Conservation (phyloP, 2,797 vertebrate genomes). For the Gila robusta region DNA sequence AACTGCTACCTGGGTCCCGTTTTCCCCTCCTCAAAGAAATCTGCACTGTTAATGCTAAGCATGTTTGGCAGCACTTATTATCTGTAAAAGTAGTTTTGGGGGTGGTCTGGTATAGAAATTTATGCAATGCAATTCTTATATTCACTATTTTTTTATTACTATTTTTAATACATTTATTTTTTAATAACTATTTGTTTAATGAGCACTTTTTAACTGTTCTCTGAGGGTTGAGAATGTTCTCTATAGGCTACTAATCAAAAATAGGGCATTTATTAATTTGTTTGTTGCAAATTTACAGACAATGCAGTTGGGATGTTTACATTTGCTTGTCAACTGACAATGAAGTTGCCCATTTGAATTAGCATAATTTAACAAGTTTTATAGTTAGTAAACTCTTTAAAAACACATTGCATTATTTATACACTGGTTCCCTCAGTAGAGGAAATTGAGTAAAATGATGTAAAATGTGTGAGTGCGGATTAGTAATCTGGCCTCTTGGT, state of each 20-base stretch:
- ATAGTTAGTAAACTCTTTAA: neutral
- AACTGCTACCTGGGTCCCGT: constrained; percentile 12
- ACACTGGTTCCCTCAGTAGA: neutral
- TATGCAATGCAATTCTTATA: neutral
- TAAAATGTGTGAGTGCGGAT: neutral
- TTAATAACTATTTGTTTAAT: neutral
- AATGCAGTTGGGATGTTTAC: neutral
- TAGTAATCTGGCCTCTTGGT: neutral
- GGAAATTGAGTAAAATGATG: neutral
- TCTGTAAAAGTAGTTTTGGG: neutral
- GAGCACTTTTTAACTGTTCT: neutral
- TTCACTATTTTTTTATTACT: neutral
- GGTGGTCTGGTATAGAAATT: neutral
- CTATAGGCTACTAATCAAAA: neutral
- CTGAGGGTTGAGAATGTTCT: neutral
- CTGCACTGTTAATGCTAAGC: constrained; percentile 34
- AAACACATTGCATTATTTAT: neutral
- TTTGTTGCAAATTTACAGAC: neutral
- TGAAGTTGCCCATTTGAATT: neutral
- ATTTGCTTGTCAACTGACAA: neutral
- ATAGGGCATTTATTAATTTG: neutral
- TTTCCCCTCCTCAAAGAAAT: constrained; percentile 34
- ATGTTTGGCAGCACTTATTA: constrained; percentile 30
- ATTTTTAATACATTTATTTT: neutral
- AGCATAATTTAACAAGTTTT: neutral